phyloP scores from a whole-genome alignment of 2,888 invertebrate genomes.

The Chrysodeixis includens region DNA sequence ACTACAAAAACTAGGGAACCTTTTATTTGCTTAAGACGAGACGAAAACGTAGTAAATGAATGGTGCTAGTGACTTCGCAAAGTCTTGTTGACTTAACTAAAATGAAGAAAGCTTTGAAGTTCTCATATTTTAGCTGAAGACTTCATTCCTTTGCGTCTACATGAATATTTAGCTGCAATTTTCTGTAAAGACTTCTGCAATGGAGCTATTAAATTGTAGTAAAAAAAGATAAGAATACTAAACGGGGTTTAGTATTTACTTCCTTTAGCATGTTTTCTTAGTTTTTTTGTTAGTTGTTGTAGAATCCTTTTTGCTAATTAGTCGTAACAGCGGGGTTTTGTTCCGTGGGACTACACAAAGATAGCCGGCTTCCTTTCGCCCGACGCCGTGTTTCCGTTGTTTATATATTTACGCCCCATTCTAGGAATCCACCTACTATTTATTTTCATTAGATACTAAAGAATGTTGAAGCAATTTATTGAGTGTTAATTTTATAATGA shows the following conservation, averaged over 20 bases:
- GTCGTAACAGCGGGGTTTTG: constrained; percentile 43
- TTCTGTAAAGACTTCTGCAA: constrained; percentile 36
- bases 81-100: constrained; percentile 48
- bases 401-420: constrained; percentile 34
- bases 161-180: constrained; percentile 52
- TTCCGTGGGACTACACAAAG: constrained; percentile 20
- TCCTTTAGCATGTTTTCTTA: constrained; percentile 35
- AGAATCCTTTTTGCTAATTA: constrained; percentile 41
- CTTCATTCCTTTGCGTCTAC: constrained; percentile 33
- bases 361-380: constrained; percentile 37
- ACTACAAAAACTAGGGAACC: constrained; percentile 5
- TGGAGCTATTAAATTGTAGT: constrained; percentile 35
- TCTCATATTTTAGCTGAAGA: constrained; percentile 40
- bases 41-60: constrained; percentile 36
- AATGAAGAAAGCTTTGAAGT: constrained; percentile 45
- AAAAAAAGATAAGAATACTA: constrained; percentile 10
- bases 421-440: constrained; percentile 25
- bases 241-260: constrained; percentile 8
- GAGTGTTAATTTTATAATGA: constrained; percentile 21
- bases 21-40: constrained; percentile 32
- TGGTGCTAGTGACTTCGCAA: constrained; percentile 24
- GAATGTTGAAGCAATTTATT: constrained; percentile 40
- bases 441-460: constrained; percentile 37
- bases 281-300: constrained; percentile 1
- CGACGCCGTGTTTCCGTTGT: constrained; percentile 37